phyloP scores from a whole-genome alignment of 2,113 vertebrate species.

The Laticauda laticaudata region DNA sequence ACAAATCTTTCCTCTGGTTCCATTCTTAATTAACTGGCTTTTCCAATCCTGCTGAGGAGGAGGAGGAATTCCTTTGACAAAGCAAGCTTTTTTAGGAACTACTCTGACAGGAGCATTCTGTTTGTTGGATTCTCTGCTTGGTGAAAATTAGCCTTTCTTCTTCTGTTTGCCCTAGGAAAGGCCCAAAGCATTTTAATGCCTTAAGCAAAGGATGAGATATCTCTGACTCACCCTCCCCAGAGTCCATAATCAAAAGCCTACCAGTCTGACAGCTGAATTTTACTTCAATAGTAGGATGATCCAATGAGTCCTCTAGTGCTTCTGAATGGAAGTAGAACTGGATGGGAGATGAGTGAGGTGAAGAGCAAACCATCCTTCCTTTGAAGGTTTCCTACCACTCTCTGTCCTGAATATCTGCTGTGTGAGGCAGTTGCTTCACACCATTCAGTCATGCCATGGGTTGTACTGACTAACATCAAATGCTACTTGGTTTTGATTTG shows the following conservation, averaged over 20 bases:
- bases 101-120: background rate
- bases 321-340: background rate
- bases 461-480: background rate
- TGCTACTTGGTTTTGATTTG: background rate
- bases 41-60: background rate
- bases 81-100: background rate
- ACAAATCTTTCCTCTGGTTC: background rate
- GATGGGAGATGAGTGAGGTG: background rate
- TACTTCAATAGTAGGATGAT: background rate
- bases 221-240: background rate
- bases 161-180: background rate
- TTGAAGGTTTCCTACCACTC: background rate
- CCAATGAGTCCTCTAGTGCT: background rate
- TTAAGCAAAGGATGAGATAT: background rate
- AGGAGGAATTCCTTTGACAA: background rate
- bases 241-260: background rate
- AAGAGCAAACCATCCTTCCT: background rate
- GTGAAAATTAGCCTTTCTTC: background rate
- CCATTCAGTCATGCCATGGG: background rate
- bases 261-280: background rate
- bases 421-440: background rate
- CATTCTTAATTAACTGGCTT: background rate
- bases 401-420: background rate
- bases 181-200: background rate
- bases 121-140: background rate